Conservation (phyloP, 2,888 invertebrate species). For the Chaetogeoica ovagalla region DNA sequence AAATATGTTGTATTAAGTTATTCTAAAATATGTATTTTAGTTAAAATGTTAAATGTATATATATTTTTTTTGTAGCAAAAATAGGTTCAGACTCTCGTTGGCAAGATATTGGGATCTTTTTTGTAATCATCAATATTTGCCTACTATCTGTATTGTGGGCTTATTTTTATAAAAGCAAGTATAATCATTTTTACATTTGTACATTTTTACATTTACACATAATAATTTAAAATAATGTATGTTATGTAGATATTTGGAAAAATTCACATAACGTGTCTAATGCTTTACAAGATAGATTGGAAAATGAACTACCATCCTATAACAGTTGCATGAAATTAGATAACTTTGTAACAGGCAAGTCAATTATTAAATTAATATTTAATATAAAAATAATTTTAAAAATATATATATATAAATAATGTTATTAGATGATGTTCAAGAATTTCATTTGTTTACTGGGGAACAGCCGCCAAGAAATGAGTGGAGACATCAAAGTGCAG, state of each 20-base stretch:
- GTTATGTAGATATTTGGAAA: neutral
- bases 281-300: conserved; percentile 15
- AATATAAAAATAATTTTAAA: neutral
- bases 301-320: conserved; percentile 14
- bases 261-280: neutral
- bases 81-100: conserved; percentile 16
- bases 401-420: neutral
- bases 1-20: too few relatives aligned
- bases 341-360: conserved; percentile 41
- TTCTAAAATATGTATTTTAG: neutral
- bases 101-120: conserved; percentile 17
- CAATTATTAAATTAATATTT: neutral
- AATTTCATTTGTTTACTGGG: conserved; percentile 49
- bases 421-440: conserved; percentile 38
- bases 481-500: conserved; percentile 48
- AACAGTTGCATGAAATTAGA: conserved; percentile 43
- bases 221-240: conserved; percentile 3
- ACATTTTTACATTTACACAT: neutral
- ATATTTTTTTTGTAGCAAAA: conserved; percentile 34
- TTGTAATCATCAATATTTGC: conserved; percentile 8
- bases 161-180: conserved; percentile 43
- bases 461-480: conserved; percentile 47
- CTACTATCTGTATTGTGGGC: conserved; percentile 18
- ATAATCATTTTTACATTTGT: neutral
- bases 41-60: neutral